phyloP scores from a whole-genome alignment of 2,113 vertebrate species.

The Columbina picui region DNA sequence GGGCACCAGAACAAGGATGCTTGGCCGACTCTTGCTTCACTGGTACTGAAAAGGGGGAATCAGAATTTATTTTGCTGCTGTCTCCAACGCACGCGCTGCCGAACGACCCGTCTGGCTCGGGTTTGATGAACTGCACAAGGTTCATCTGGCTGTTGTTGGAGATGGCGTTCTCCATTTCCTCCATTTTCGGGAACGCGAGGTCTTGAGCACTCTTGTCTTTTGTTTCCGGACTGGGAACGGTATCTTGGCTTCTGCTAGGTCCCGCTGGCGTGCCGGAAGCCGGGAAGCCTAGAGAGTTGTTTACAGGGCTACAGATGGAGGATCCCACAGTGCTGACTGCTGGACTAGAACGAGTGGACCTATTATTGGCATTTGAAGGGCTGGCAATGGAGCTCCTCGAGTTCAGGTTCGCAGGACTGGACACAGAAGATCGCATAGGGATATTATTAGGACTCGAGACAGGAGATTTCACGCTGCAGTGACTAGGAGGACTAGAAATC shows the following conservation, averaged over 20 bases:
- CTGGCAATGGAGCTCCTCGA: slow-evolving; percentile 91
- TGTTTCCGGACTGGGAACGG: slow-evolving; percentile 83
- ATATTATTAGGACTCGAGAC: slow-evolving; percentile 87
- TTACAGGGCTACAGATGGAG: slow-evolving; percentile 78
- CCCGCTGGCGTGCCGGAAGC: slow-evolving; percentile 72
- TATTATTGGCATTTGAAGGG: slow-evolving; percentile 86
- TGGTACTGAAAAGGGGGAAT: slow-evolving; percentile 86
- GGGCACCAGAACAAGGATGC: slow-evolving; percentile 88
- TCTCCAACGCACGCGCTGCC: slow-evolving; percentile 89
- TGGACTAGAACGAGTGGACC: slow-evolving; percentile 82
- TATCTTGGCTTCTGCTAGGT: slow-evolving; percentile 83
- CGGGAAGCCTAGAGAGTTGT: slow-evolving; percentile 74
- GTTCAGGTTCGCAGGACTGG: slow-evolving; percentile 86
- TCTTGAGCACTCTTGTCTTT: slow-evolving; percentile 87
- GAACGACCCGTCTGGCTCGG: slow-evolving; percentile 90
- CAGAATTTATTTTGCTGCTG: slow-evolving; percentile 78
- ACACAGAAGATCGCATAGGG: slow-evolving; percentile 84
- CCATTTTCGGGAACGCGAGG: slow-evolving; percentile 91
- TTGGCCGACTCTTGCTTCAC: slow-evolving; percentile 92
- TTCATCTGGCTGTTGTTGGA: slow-evolving; percentile 86
- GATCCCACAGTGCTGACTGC: slow-evolving; percentile 80
- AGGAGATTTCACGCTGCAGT: slow-evolving; percentile 91
- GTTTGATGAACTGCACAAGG: slow-evolving; percentile 94
- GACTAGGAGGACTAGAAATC: slow-evolving; percentile 94
- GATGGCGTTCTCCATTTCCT: slow-evolving; percentile 87